These are phyloP conservation scores for Cecidostiba fungosa DNA, from an alignment of 2,888 invertebrate genomes.

Conservation along the genomic window DNA sequence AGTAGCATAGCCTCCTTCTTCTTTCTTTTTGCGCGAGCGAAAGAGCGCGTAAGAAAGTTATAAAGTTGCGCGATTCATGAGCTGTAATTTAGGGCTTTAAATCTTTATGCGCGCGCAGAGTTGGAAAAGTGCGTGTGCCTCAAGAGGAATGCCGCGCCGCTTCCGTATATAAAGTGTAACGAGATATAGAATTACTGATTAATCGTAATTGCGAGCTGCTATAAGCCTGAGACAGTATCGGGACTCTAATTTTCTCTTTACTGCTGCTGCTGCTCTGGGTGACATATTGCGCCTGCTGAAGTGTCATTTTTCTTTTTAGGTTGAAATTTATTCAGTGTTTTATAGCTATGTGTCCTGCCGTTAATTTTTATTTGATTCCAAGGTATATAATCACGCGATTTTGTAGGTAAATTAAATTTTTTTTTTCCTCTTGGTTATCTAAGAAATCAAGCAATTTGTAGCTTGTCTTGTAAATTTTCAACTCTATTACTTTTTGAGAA, in stretches of 20 bases:
- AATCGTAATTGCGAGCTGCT: conserved; percentile 53
- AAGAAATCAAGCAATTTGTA: background rate
- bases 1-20: background rate
- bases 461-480: background rate
- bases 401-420: conserved; percentile 1
- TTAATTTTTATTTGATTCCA: background rate
- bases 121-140: background rate
- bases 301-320: background rate
- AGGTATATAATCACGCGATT: background rate
- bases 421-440: background rate
- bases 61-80: conserved; percentile 38
- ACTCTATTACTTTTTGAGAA: background rate
- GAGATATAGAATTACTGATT: conserved; percentile 13
- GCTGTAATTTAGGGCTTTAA: conserved; percentile 33
- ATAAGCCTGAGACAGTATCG: background rate
- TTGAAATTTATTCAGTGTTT: background rate
- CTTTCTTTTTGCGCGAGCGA: background rate
- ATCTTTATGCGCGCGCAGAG: conserved; percentile 1
- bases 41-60: conserved; percentile 16
- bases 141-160: background rate
- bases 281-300: background rate
- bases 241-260: background rate
- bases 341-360: background rate
- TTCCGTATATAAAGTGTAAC: conserved; percentile 10
- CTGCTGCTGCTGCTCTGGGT: background rate